A percentile compares a stretch with the other conserved stretches of the same genome.
Evolutionary conservation across 2,797 vertebrate genomes (phyloP).

Genomic region (Tachyglossus aculeatus): DNA sequence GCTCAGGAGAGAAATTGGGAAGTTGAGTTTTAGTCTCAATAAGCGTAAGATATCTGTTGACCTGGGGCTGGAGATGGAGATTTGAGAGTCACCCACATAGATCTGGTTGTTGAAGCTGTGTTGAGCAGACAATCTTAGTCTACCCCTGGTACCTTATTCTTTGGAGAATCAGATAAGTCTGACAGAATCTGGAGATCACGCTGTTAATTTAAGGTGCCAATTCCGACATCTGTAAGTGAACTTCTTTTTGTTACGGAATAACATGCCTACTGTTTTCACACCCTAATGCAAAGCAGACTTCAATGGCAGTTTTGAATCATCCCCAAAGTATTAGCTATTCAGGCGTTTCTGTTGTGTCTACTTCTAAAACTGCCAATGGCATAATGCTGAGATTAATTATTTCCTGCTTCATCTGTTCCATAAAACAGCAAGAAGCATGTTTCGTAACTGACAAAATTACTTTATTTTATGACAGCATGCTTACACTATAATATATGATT

Average conservation of each 20-base stretch:
- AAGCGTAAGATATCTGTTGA: too few relatives aligned
- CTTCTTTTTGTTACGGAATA: not conserved
- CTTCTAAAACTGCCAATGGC: not conserved
- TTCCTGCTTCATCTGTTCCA: conserved; percentile 34
- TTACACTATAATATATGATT: not conserved
- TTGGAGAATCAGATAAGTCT: not conserved
- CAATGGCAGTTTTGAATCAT: conserved; percentile 4
- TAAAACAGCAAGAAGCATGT: conserved; percentile 9
- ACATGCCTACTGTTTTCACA: not conserved
- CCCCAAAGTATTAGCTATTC: conserved; percentile 5
- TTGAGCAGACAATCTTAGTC: too few relatives aligned
- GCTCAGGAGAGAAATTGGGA: too few relatives aligned
- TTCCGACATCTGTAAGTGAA: not conserved
- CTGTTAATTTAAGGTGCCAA: not conserved
- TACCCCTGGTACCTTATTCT: not conserved
- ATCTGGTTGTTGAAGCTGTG: too few relatives aligned
- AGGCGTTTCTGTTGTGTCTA: conserved; percentile 12
- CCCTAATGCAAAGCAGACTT: not conserved
- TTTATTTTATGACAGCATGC: conserved; percentile 3
- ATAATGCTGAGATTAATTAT: conserved; percentile 27
- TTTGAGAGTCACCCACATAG: too few relatives aligned
- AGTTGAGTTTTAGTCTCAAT: too few relatives aligned
- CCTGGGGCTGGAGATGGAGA: too few relatives aligned
- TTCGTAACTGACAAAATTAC: not conserved
- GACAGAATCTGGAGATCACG: not conserved